Evolutionary conservation across 2,888 invertebrate species (phyloP), one percentile per base, ranked within the genome.

Genomic region (Chymomyza amoena): DNA sequence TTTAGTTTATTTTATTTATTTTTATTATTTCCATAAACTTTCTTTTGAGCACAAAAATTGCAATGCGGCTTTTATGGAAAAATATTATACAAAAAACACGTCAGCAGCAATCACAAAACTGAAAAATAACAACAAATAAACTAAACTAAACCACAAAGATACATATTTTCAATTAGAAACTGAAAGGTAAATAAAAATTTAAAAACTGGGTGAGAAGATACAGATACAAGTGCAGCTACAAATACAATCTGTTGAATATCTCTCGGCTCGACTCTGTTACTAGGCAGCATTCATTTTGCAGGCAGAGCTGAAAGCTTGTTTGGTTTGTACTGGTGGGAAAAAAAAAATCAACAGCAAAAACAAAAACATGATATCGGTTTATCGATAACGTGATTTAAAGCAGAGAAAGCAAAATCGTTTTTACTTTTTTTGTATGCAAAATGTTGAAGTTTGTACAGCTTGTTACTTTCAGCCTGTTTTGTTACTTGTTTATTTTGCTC

Each of bases 21-120:
- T 9, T 13, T 45, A 13, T 13, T 10, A 13, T 45, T 45, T 45
- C 13, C 13, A 45, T 45, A 45, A 45, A 45, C 39, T 45, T 45
- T 45, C 39, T 45, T 45, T 45, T 45, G 39, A 45, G 39, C 13
- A 69, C 67, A 70, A 61, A 83, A 76, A 80, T 68, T 78, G 86
- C 86, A 85, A 61, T 61, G 68, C 72, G 68, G 64, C 64, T 76
- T 85, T 78, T 85, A 75, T 83, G 70, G 69, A 61, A 36, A 2
- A 6, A 45, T 6, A 45, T 9, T 5, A 39, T 9, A 39, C 6
- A 39, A 39, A 39, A 13, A 39, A 39, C 6, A 13, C 39, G 39
- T 45, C 39, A 45, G 39, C 39, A 45, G 39, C 39, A 13, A 10
- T 13, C 39, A 45, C n/a, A 45, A 45, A 45, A 13, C 36, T 36